Evolutionary conservation across 2,113 vertebrate species (phyloP), one percentile per base, ranked within the genome.

Genomic region (Hippocampus mohnikei): DNA sequence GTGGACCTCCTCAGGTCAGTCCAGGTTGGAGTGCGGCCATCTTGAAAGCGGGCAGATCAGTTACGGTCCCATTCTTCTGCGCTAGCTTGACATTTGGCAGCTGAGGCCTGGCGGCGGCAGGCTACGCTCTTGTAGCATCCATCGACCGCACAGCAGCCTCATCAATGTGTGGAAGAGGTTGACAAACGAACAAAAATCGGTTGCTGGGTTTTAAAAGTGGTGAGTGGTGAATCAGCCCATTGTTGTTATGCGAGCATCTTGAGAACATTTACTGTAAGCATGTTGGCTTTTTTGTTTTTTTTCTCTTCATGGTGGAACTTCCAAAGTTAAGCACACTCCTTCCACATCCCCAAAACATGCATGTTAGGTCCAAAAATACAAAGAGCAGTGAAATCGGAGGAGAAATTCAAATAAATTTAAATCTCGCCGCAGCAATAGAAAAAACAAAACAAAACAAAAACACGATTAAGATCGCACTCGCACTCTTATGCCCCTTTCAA

Each of bases 91-190:
- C 44, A 62, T 78, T 81, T 84, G 77, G 77, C 79, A 66, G 60
- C n/a, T 27, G 23, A 27, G 53, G n/a, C 44, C 66, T 69, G 66
- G 71, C 71, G 80, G 77, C 60, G 75, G 70, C 48, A 44, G 18
- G 21, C 66, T 74, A n/a, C 74, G 5, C 5, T 10, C 21, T 63
- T 13, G 11, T 63, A 23, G 23, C 37, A 4, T 70, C 37, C 42
- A n/a, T 58, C 1, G 9, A 50, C 66, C 70, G 46, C n/a, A 46
- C 70, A 71, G 37, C 44, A 66, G 37, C 71, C 60, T 37, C 69
- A 82, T 79, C 80, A 78, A 48, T 73, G 78, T 68, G 60, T 75
- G 67, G 68, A 76, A 77, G 73, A 64, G 66, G 78, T 66, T 78
- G 79, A 85, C 68, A 76, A 67, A 83, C 23, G 63, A 72, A 68